These are phyloP conservation scores for Boleophthalmus pectinirostris DNA, from an alignment of 2,113 vertebrate species.

Conservation along the genomic window DNA sequence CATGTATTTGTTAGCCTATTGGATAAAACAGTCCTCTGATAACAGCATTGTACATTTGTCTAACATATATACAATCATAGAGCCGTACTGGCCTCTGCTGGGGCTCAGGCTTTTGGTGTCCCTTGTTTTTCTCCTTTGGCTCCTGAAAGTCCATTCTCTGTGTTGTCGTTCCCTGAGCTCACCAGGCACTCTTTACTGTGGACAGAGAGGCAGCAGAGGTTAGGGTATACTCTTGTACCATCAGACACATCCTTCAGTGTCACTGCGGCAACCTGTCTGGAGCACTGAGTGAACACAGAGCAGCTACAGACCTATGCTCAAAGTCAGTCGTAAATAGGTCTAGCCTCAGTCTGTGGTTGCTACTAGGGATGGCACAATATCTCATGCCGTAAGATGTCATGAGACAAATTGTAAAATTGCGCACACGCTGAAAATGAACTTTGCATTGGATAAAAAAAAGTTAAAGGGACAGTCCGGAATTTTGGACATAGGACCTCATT, in stretches of 20 bases:
- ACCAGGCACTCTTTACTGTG: conserved; percentile 94
- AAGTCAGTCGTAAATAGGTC: background rate
- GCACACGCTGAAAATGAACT: too few relatives aligned
- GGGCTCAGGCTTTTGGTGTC: conserved; percentile 88
- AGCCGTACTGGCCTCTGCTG: conserved; percentile 43
- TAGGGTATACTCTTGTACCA: background rate
- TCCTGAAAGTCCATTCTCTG: conserved; percentile 90
- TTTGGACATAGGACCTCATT: too few relatives aligned
- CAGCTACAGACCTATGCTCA: background rate
- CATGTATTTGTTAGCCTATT: conserved; percentile 64
- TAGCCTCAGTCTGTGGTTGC: background rate
- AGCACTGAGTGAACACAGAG: background rate
- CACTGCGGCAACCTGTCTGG: background rate
- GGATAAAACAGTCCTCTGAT: conserved; percentile 70
- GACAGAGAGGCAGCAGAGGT: conserved; percentile 17
- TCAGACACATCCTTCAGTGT: background rate
- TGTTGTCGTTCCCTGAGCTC: conserved; percentile 94
- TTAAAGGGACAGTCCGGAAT: too few relatives aligned
- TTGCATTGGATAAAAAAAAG: too few relatives aligned
- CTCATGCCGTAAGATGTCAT: too few relatives aligned
- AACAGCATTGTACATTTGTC: conserved; percentile 59
- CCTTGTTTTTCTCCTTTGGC: conserved; percentile 92
- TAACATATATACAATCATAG: conserved; percentile 67
- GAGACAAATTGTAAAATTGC: too few relatives aligned
- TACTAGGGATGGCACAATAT: too few relatives aligned